phyloP scores from a whole-genome alignment of 2,113 vertebrate genomes.

The Cricetomys ansorgei region DNA sequence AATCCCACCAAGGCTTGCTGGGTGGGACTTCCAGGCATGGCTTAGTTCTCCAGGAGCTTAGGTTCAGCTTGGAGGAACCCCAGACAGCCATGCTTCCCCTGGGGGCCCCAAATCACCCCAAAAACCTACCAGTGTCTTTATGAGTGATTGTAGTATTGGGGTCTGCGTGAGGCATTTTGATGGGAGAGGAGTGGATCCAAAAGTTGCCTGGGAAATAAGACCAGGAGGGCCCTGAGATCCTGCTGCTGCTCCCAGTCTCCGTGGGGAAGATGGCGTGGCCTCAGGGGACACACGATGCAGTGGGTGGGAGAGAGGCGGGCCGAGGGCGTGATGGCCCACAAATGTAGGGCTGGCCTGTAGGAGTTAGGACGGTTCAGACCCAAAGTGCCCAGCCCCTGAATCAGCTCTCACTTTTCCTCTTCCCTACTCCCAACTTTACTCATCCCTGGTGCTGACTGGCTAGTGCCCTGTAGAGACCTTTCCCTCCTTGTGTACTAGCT shows the following conservation, averaged over 20 bases:
- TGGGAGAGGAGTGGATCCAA: background rate
- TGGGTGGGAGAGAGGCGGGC: background rate
- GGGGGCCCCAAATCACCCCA: background rate
- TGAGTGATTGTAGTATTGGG: background rate
- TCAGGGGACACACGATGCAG: fast-evolving
- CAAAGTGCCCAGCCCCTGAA: background rate
- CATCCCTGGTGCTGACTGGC: background rate
- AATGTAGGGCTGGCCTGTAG: background rate
- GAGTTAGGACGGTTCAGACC: background rate
- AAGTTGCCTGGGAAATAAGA: background rate
- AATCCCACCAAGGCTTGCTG: background rate
- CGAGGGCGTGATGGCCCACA: background rate
- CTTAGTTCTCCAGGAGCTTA: background rate
- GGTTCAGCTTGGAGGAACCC: background rate
- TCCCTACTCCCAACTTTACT: fast-evolving
- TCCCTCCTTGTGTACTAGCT: too few relatives aligned
- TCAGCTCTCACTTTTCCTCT: background rate
- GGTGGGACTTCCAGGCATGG: fast-evolving
- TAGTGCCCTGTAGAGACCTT: background rate
- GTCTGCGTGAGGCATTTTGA: background rate
- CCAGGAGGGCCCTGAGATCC: background rate
- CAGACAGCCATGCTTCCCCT: background rate
- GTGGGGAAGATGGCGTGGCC: fast-evolving
- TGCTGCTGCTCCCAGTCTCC: background rate
- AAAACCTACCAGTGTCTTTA: background rate